Percentiles rank a stretch among this genome's conserved stretches.
These are phyloP conservation scores for Echeneis naucrates DNA, from an alignment of 2,797 vertebrate genomes.

Conservation along the genomic window DNA sequence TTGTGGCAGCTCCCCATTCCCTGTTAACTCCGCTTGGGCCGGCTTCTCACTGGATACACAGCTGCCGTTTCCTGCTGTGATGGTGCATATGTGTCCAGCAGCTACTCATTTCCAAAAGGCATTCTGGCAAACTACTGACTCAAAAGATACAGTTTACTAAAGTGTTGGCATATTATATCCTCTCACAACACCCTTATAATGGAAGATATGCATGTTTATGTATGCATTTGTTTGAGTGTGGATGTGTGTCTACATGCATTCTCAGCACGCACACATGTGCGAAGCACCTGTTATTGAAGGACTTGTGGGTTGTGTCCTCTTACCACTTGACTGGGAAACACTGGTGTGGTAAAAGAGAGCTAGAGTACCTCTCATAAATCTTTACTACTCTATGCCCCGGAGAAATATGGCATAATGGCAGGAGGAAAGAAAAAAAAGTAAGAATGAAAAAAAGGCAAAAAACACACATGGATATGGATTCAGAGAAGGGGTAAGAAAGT, in stretches of 20 bases:
- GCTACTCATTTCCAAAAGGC: constrained; percentile 43
- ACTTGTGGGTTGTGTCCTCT: constrained; percentile 48
- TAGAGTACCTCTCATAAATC: constrained; percentile 70
- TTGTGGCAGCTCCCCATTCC: constrained; percentile 70
- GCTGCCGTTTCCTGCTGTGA: constrained; percentile 64
- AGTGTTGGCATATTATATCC: constrained; percentile 10
- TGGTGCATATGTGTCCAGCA: constrained; percentile 49
- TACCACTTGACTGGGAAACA: constrained; percentile 54
- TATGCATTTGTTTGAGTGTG: constrained; percentile 9
- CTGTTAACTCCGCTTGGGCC: constrained; percentile 60
- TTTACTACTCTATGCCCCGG: constrained; percentile 59
- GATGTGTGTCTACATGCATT: constrained; percentile 22
- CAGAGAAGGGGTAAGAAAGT: constrained; percentile 40
- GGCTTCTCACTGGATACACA: constrained; percentile 69
- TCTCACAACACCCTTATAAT: neutral
- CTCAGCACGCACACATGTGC: constrained; percentile 27
- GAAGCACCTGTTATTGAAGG: constrained; percentile 67
- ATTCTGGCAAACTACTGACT: constrained; percentile 37
- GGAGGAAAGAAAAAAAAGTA: constrained; percentile 38
- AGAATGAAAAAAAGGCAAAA: constrained; percentile 39
- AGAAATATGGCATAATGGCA: constrained; percentile 59
- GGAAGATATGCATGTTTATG: constrained; percentile 1
- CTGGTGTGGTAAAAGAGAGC: constrained; percentile 48
- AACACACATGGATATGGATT: constrained; percentile 58
- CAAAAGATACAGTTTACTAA: constrained; percentile 21